These are phyloP conservation scores for Platichthys flesus DNA, from an alignment of 2,113 vertebrate genomes.

Conservation along the genomic window DNA sequence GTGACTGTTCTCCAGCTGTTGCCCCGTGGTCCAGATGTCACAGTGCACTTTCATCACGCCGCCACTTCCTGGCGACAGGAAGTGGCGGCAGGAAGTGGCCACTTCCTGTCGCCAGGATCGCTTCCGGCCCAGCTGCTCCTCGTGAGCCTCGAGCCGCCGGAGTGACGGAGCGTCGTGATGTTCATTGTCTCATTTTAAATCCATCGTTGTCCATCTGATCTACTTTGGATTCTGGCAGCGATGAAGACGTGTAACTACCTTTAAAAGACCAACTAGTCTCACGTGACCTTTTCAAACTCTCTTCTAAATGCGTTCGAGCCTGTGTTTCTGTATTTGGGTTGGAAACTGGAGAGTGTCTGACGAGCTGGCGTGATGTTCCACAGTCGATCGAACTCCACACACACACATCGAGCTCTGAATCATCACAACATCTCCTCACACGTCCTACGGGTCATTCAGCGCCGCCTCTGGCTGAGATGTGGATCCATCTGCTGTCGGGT, in stretches of 20 bases:
- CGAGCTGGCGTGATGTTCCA: too few relatives aligned
- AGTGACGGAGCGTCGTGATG: neutral
- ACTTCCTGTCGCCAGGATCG: conserved; percentile 18
- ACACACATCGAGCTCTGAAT: conserved; percentile 12
- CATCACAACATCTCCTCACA: neutral
- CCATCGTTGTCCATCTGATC: neutral
- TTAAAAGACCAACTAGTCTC: neutral
- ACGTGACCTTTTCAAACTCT: neutral
- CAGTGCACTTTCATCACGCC: conserved; percentile 21
- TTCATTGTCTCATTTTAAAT: neutral
- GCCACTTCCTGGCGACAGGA: conserved; percentile 11
- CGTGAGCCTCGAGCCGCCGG: neutral
- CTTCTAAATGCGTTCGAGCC: too few relatives aligned
- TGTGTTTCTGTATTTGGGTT: too few relatives aligned
- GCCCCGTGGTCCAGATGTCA: conserved; percentile 36
- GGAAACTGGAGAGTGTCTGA: too few relatives aligned
- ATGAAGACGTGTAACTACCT: neutral
- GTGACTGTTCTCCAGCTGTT: conserved; percentile 27
- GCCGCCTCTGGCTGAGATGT: neutral
- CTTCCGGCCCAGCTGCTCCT: conserved; percentile 12
- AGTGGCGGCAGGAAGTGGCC: too few relatives aligned
- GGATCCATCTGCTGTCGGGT: conserved; percentile 33
- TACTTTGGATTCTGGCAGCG: neutral
- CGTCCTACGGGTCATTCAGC: neutral
- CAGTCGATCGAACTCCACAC: neutral